Evolutionary conservation across 2,888 invertebrate species (phyloP).

Genomic region (Cephalotes varians): DNA sequence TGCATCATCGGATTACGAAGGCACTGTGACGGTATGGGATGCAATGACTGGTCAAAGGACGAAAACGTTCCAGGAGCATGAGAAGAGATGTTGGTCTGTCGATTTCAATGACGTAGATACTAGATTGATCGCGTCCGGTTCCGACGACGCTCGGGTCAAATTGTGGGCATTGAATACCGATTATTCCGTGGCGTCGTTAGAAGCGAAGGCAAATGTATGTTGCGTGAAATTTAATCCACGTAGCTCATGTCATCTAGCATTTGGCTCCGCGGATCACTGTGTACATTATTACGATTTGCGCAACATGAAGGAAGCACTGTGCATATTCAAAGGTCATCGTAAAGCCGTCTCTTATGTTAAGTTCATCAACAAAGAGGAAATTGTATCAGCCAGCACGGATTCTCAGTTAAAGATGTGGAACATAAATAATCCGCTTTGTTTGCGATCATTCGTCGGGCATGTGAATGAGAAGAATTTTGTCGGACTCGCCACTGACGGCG

Average conservation of each 20-base stretch:
- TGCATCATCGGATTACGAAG: conserved; percentile 97
- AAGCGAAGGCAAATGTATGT: conserved; percentile 98
- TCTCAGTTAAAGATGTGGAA: conserved; percentile 97
- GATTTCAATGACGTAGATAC: conserved; percentile 97
- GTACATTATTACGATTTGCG: conserved; percentile 98
- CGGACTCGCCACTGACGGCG: conserved; percentile 95
- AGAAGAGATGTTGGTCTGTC: conserved; percentile 98
- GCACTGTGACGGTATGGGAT: conserved; percentile 97
- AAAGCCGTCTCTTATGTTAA: conserved; percentile 98
- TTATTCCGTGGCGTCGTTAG: conserved; percentile 94
- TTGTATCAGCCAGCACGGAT: conserved; percentile 97
- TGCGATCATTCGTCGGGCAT: conserved; percentile 96
- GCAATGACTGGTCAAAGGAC: conserved; percentile 92
- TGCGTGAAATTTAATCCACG: conserved; percentile 96
- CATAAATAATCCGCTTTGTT: conserved; percentile 91
- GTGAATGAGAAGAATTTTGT: conserved; percentile 98
- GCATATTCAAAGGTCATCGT: conserved; percentile 95
- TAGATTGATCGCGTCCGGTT: conserved; percentile 95
- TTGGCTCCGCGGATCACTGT: conserved; percentile 98
- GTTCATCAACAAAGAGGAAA: conserved; percentile 93
- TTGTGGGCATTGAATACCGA: conserved; percentile 96
- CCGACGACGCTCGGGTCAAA: conserved; percentile 97
- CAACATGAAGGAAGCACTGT: conserved; percentile 92
- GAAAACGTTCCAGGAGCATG: conserved; percentile 94
- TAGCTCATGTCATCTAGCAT: conserved; percentile 95